A percentile compares a stretch with the other conserved stretches of the same genome.
These are phyloP conservation scores for Aphelenchoides besseyi DNA, from an alignment of 1,140 invertebrate genomes.

Conservation along the genomic window DNA sequence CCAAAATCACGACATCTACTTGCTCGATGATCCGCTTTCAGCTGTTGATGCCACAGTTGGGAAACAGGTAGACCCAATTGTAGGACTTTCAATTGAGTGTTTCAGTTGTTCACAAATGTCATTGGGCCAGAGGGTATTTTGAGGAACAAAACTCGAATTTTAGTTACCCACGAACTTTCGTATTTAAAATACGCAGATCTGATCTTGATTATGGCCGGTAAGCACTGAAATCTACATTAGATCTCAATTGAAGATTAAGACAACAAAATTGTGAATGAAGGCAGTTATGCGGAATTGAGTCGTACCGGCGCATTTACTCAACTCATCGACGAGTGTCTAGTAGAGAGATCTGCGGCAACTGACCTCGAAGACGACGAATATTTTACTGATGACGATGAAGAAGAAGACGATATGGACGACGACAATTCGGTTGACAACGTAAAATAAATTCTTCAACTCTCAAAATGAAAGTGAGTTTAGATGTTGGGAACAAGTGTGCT, in stretches of 20 bases:
- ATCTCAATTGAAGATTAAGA: conserved; percentile 40
- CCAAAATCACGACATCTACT: conserved; percentile 70
- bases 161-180: conserved; percentile 55
- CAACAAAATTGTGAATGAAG: conserved; percentile 47
- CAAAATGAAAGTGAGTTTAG: conserved; percentile 29
- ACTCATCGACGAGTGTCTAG: conserved; percentile 45
- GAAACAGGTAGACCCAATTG: conserved; percentile 66
- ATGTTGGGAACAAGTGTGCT: conserved; percentile 52
- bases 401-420: conserved; percentile 15
- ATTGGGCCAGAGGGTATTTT: conserved; percentile 59
- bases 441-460: conserved; percentile 34
- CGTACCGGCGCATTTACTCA: conserved; percentile 49
- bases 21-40: conserved; percentile 72
- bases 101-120: conserved; percentile 31
- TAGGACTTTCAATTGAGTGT: no score
- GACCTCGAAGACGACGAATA: conserved; percentile 1
- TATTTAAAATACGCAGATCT: conserved; percentile 49
- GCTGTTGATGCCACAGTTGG: conserved; percentile 72
- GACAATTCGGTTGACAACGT: conserved; percentile 19
- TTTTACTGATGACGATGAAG: background rate
- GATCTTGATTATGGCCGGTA: conserved; percentile 53
- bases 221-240: background rate
- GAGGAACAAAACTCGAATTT: conserved; percentile 56
- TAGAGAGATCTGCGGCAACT: conserved; percentile 26
- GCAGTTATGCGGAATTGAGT: conserved; percentile 51